Evolutionary conservation across 1,140 invertebrate species (phyloP).

Genomic region (Ceratina japonica): DNA sequence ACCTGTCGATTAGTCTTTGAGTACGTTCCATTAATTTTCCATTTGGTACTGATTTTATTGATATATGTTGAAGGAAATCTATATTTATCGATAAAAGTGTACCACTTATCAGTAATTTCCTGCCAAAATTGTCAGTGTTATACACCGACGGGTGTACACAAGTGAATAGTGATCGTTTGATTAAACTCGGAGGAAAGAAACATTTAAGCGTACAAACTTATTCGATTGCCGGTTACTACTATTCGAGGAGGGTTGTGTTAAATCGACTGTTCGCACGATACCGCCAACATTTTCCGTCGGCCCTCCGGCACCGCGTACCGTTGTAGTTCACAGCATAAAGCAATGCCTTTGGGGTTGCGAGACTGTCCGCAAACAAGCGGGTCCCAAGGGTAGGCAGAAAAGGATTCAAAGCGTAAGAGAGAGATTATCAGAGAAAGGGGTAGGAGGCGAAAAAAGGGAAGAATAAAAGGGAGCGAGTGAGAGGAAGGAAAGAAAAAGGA

Average conservation of each 20-base stretch:
- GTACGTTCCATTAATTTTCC: too few relatives aligned
- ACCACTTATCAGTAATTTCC: not conserved
- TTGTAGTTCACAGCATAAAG: not conserved
- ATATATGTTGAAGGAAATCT: not conserved
- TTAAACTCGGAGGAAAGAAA: not conserved
- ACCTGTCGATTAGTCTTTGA: too few relatives aligned
- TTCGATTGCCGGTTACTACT: not conserved
- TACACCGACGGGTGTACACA: not conserved
- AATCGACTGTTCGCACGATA: not conserved
- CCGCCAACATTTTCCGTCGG: not conserved
- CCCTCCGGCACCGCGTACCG: not conserved
- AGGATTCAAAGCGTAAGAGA: not conserved
- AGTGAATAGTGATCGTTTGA: not conserved
- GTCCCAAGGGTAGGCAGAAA: not conserved
- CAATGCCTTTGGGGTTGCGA: constrained; percentile 19
- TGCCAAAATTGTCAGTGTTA: not conserved
- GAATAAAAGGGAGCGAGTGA: constrained; percentile 12
- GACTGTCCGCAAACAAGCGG: not conserved
- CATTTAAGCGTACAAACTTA: not conserved
- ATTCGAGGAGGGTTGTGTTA: not conserved
- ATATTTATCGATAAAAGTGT: constrained; percentile 4
- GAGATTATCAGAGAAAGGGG: not conserved
- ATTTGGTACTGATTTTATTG: too few relatives aligned
- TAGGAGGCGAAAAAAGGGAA: not conserved
- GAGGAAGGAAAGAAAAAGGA: constrained; percentile 12